A percentile compares a stretch with the other conserved stretches of the same genome.
phyloP scores from a whole-genome alignment of 1,140 invertebrate species.

The Branchinecta lindahli region DNA sequence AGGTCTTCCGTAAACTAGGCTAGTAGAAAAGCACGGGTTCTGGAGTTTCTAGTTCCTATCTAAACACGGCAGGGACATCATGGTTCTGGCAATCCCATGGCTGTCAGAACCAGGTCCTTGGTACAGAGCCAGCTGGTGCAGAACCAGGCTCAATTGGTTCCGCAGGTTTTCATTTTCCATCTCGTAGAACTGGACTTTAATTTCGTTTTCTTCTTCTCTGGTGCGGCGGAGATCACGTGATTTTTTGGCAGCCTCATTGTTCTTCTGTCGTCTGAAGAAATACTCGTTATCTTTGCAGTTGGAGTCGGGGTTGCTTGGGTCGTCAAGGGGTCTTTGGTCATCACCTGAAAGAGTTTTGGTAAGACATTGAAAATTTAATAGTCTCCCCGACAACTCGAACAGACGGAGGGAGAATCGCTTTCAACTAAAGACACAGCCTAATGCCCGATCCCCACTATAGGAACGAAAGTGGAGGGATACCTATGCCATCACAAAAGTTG shows the following conservation, averaged over 20 bases:
- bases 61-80: neutral
- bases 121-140: neutral
- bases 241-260: slow-evolving; percentile 4
- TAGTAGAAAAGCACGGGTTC: too few relatives aligned
- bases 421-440: too few relatives aligned
- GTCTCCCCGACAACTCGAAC: too few relatives aligned
- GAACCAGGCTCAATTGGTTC: neutral
- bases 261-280: neutral
- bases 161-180: slow-evolving; percentile 4
- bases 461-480: too few relatives aligned
- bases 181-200: slow-evolving; percentile 1
- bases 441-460: too few relatives aligned
- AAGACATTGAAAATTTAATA: neutral
- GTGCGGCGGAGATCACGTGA: slow-evolving; percentile 1
- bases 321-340: neutral
- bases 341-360: neutral
- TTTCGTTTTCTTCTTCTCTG: slow-evolving; percentile 8
- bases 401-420: too few relatives aligned
- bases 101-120: neutral
- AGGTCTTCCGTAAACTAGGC: too few relatives aligned
- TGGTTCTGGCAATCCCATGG: neutral
- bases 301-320: neutral
- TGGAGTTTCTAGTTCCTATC: neutral
- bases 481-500: too few relatives aligned
- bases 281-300: neutral